A percentile compares a stretch with the other conserved stretches of the same genome.
phyloP scores from a whole-genome alignment of 2,797 vertebrate genomes.

The Fistularia commersonii region DNA sequence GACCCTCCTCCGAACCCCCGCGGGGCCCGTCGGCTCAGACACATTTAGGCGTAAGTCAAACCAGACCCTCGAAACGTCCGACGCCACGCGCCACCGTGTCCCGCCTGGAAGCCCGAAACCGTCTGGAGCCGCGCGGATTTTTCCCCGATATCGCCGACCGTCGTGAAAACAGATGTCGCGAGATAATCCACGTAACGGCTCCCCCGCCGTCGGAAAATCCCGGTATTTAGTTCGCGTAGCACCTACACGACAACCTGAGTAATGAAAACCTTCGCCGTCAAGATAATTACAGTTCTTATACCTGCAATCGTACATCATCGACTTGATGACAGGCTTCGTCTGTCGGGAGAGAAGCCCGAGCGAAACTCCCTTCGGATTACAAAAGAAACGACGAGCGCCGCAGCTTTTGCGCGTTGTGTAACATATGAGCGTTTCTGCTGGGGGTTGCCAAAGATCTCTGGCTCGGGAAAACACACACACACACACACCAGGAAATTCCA shows the following conservation, averaged over 20 bases:
- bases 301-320: constrained; percentile 44
- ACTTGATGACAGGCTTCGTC: constrained; percentile 59
- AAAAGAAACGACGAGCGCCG: constrained; percentile 29
- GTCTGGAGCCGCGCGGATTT: constrained; percentile 17
- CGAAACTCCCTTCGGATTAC: constrained; percentile 36
- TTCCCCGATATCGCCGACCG: too few relatives aligned
- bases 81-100: constrained; percentile 9
- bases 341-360: constrained; percentile 45
- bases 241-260: constrained; percentile 17
- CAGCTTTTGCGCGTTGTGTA: constrained; percentile 45
- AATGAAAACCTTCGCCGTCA: constrained; percentile 51
- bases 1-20: constrained; percentile 19
- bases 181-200: constrained; percentile 31
- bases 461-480: too few relatives aligned
- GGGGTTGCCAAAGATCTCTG: constrained; percentile 30
- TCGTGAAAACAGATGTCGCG: constrained; percentile 54
- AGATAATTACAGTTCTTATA: constrained; percentile 57
- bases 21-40: constrained; percentile 6
- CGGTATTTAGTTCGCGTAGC: constrained; percentile 13
- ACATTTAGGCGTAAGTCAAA: constrained; percentile 13
- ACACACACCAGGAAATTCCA: constrained; percentile 64
- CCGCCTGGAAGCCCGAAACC: too few relatives aligned
- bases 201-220: constrained; percentile 50
- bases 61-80: constrained; percentile 13
- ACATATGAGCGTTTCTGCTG: constrained; percentile 41